phyloP scores from a whole-genome alignment of 2,797 vertebrate species.

The Poeciliopsis gracilis region DNA sequence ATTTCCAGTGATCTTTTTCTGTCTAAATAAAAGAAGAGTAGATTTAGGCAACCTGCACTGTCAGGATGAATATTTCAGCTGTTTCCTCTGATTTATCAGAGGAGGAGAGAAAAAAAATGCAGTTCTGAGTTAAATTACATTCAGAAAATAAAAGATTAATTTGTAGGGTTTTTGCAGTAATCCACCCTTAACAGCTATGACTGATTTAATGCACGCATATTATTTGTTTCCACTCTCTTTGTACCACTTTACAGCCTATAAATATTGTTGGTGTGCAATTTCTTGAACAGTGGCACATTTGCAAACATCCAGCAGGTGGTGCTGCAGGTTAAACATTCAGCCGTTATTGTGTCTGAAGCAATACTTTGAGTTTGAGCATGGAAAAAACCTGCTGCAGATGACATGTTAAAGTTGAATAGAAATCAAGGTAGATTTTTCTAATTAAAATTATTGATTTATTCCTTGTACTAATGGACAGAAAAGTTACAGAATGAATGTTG shows the following conservation, averaged over 20 bases:
- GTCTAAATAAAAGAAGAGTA: neutral
- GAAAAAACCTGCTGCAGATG: neutral
- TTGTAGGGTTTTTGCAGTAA: neutral
- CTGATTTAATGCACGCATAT: neutral
- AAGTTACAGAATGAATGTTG: neutral
- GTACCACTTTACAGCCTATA: neutral
- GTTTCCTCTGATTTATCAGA: neutral
- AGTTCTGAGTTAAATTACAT: neutral
- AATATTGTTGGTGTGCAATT: neutral
- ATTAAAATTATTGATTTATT: neutral
- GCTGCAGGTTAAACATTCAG: constrained; percentile 32
- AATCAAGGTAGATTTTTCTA: neutral
- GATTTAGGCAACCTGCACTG: neutral
- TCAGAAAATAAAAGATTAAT: neutral
- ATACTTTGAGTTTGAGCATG: neutral
- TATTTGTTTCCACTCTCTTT: neutral
- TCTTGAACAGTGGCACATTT: neutral
- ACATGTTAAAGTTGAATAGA: neutral
- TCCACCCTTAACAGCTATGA: neutral
- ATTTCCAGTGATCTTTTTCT: neutral
- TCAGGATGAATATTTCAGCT: neutral
- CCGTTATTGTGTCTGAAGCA: neutral
- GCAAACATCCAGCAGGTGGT: constrained; percentile 45
- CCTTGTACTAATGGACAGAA: neutral
- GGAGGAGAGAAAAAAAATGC: neutral